Evolutionary conservation across 2,113 vertebrate species (phyloP).

Genomic region (Epinephelus moara): DNA sequence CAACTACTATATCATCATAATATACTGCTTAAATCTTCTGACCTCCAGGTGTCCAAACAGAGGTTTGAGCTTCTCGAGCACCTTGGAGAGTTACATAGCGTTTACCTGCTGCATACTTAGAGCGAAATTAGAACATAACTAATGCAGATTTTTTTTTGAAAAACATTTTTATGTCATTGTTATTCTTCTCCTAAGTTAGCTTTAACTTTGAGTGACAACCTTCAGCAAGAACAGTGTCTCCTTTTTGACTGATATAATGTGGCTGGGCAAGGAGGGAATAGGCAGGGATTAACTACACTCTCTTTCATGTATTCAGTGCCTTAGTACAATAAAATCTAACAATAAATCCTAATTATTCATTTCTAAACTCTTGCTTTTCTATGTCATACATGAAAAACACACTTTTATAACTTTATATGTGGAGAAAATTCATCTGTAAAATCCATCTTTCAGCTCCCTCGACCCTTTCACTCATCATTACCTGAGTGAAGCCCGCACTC

Average conservation of each 20-base stretch:
- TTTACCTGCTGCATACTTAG: constrained; percentile 34
- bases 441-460: constrained; percentile 12
- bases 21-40: constrained; percentile 46
- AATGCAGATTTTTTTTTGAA: background rate
- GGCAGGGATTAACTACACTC: background rate
- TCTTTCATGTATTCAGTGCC: background rate
- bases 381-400: background rate
- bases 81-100: constrained; percentile 4
- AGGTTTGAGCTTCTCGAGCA: constrained; percentile 26
- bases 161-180: background rate
- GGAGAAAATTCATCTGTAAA: constrained; percentile 13
- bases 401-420: background rate
- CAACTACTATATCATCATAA: constrained; percentile 47
- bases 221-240: background rate
- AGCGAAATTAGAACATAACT: background rate
- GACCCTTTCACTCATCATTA: constrained; percentile 52
- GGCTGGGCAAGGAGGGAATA: background rate
- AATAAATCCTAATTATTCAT: background rate
- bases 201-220: constrained; percentile 43
- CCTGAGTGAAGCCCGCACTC: constrained; percentile 38
- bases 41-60: constrained; percentile 58
- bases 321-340: background rate
- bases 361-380: constrained; percentile 1
- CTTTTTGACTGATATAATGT: background rate
- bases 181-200: constrained; percentile 24